phyloP scores from a whole-genome alignment of 2,888 invertebrate genomes.

The Dicycla oo region DNA sequence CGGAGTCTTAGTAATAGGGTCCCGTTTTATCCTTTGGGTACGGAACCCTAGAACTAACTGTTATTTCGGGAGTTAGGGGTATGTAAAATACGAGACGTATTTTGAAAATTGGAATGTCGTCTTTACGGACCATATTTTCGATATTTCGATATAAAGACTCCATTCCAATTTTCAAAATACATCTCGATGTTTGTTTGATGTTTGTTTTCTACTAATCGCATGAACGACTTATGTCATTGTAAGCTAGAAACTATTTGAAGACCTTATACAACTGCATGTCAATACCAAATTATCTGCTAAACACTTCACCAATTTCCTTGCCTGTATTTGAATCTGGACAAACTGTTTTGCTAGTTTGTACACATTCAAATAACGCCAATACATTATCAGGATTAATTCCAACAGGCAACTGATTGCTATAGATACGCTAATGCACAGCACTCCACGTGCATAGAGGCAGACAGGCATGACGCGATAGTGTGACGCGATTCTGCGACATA shows the following conservation, averaged over 20 bases:
- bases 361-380: not conserved
- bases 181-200: too few species aligned
- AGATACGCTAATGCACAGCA: slow-evolving; percentile 5
- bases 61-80: too few species aligned
- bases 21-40: too few species aligned
- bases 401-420: slow-evolving; percentile 21
- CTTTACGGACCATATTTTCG: too few species aligned
- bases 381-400: slow-evolving; percentile 23
- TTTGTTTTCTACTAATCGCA: too few species aligned
- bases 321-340: too few species aligned
- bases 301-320: not conserved
- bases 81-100: too few species aligned
- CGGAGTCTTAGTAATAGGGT: too few species aligned
- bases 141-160: too few species aligned
- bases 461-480: not conserved
- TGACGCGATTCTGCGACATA: not conserved
- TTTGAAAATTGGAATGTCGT: too few species aligned
- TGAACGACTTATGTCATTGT: not conserved
- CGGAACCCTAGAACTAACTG: too few species aligned
- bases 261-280: not conserved
- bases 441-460: slow-evolving; percentile 16
- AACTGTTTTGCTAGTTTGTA: not conserved
- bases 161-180: too few species aligned
- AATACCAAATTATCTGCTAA: not conserved
- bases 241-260: not conserved